Evolutionary conservation across 2,888 invertebrate genomes (phyloP), one percentile per base, ranked within the genome.

Genomic region (Molorchus minor): DNA sequence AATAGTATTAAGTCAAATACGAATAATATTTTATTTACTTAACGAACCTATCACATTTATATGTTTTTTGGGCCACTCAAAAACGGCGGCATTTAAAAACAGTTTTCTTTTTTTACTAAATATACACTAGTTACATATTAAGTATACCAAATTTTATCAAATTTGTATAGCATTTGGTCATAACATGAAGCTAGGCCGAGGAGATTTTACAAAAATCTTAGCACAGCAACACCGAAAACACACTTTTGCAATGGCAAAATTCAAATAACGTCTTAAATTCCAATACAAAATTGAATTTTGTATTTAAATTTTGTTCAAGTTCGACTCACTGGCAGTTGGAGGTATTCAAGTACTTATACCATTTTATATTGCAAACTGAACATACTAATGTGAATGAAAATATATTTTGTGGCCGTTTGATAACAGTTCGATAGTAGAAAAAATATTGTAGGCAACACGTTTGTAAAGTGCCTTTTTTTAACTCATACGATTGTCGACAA

Each of bases 11-110:
- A 52, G 52, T 41, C 21, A 38, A 16, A 21, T 29, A 61, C 61
- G 53, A 56, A 61, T 61, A 61, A 25, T 53, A 57, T 61, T 56
- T 52, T 52, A 45, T 36, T 43, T 47, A 55, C 33, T 52, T 25
- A 52, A 56, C 30, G 56, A 56, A 56, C 56, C 56, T 56, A 56
- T 56, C 56, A 56, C 56, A 56, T 56, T 56, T 41, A 56, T 12
- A 47, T 56, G 38, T 46, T 56, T 41, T 38, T 49, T 49, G 25
- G n/a, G 12, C 49, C 49, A 25, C 49, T 38, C 36, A 49, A 36
- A 25, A 49, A 49, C 49, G 49, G 49, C 25, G 54, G 41, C 33
- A 38, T 29, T 46, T 10, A 47, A 46, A 40, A 45, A 38, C 45
- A 36, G 17, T 21, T 36, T 46, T 40, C 29, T 46, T 41, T 41